These are phyloP conservation scores for Pandemis heparana DNA, from an alignment of 2,888 invertebrate species.

Conservation along the genomic window DNA sequence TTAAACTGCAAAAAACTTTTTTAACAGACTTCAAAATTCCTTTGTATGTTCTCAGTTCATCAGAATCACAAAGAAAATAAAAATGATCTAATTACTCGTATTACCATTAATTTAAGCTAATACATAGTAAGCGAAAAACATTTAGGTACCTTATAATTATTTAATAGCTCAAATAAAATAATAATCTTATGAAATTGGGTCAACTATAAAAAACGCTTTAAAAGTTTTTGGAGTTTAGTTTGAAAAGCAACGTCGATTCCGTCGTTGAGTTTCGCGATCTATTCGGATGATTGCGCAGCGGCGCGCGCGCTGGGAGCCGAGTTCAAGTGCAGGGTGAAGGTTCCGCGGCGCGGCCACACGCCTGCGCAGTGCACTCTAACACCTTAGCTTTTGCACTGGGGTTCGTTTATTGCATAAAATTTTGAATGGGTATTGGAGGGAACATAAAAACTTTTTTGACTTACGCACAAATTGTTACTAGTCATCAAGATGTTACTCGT, in stretches of 20 bases:
- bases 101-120: no score
- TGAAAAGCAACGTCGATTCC: slow-evolving; percentile 51
- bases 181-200: no score
- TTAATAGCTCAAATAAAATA: no score
- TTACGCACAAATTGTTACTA: no score
- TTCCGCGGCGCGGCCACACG: slow-evolving; percentile 55
- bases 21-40: no score
- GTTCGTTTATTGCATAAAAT: not conserved
- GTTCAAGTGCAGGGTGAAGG: slow-evolving; percentile 85
- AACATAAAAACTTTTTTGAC: not conserved
- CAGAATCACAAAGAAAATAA: no score
- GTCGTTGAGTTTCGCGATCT: slow-evolving; percentile 58
- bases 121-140: no score
- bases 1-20: no score
- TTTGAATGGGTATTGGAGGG: not conserved
- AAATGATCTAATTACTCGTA: no score
- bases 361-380: slow-evolving; percentile 24
- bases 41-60: no score
- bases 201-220: not conserved
- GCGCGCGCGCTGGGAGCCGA: slow-evolving; percentile 53
- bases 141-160: no score
- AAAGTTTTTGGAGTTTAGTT: not conserved
- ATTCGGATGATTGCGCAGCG: slow-evolving; percentile 72
- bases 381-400: not conserved
- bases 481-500: no score